Base-by-base conservation (phyloP, 2,113 vertebrate genomes). In the Pristiophorus japonicus region DNA sequence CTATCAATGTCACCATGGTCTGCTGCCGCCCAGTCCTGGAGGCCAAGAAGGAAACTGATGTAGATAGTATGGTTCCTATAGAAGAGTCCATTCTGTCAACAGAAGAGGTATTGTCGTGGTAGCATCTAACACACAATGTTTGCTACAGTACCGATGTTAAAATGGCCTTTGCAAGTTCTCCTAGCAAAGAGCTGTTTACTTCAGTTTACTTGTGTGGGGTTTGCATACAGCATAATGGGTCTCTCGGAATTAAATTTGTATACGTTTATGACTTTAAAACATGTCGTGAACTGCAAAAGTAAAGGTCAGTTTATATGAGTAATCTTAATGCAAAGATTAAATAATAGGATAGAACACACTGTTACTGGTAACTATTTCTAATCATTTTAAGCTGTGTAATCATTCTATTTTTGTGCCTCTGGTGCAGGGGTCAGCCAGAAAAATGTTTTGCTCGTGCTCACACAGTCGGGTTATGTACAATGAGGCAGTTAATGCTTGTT, bases 1-100 rank as follows among this genome's bases (percentile, higher is more conserved):
- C 99, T 0, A 88, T 99, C 95, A 97, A 96, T 27, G 99, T 99
- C 34, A 98, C 97, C 95, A 98, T 99, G 98, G 98, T 98, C 0
- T 99, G 99, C 97, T 99, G 98, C 95, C 98, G 98, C 95, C 98
- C 97, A 0, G 96, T 98, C 91, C 97, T 97, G 96, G 96, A 97
- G 0, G 96, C 97, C 3, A 18, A 96, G 22, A 16, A 96, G 88
- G 97, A 97, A 0, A 67, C 96, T 84, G 98, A 98, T 95, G 14
- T 97, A 27, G 97, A 97, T 34, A 96, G 96, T 93, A 95, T 97
- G 81, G 96, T 97, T 95, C 42, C 97, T 0, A 95, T 97, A 63
- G 97, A 97, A 5, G 62, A 96, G 42, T 63, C 95, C 67, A 96
- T 97, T 95, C 97, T 97, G 2, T 96, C 97, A 66, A 96, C 96